Base-by-base conservation (phyloP, 2,797 vertebrate genomes). In the Peromyscus attwateri region DNA sequence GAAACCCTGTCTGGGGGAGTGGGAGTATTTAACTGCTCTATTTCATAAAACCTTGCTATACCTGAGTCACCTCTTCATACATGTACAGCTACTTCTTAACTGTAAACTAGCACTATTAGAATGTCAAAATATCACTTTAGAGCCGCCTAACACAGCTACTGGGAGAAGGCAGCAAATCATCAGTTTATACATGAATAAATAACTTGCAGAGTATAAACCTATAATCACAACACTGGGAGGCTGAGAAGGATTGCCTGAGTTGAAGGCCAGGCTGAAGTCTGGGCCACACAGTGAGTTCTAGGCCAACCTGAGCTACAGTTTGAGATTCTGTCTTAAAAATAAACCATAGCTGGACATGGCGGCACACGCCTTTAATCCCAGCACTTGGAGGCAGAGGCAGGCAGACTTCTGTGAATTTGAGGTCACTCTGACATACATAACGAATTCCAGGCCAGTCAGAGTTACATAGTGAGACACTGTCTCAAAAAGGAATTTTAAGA, bases 11-110 rank as follows among this genome's bases (percentile, higher is more conserved):
- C 77, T 37, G 70, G n/a, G n/a, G 9, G 19, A 71, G n/a, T 37
- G 37, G 19, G n/a, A 37, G 21, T 7, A 71, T 19, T 37, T 37
- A 80, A 91, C 55, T 87, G 68, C 29, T 89, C 95, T 94, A 82
- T 37, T 83, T 8, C 92, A 87, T 91, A 97, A 89, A 96, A 94
- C 23, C 16, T 52, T 93, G 13, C 57, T 94, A 91, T 34, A 77
- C 27, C 16, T 60, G 13, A 95, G 76, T 96, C 6, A 82, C 6
- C 94, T 85, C 57, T 66, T 96, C 85, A 82, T 0, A 84, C 71
- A 91, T 0, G 29, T 68, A 66, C 0, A 66, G 37, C 37, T 34
- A 80, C n/a, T 49, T 95, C 52, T 82, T 62, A 96, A 95, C 80
- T 92, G 89, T 55, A 40, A 92, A 85, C 16, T 81, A 93, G 12